Evolutionary conservation across 2,113 vertebrate genomes (phyloP), one percentile per base, ranked within the genome.

Genomic region (Lophura nycthemera): DNA sequence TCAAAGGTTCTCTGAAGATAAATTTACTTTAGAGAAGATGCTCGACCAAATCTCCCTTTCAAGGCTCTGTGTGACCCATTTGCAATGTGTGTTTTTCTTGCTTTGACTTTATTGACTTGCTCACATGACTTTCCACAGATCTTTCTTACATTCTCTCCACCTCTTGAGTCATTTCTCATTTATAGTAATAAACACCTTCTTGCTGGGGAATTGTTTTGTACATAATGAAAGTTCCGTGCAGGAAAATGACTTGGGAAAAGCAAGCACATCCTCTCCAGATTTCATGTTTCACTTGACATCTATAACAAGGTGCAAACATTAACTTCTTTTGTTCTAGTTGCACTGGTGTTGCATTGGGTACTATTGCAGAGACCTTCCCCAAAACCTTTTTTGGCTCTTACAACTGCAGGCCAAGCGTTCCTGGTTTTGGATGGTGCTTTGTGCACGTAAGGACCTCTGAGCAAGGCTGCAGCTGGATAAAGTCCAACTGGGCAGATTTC

Each of bases 31-130:
- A 48, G 48, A 77, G 19, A 52, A 70, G 15, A 32, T 64, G 27
- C 66, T 66, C 32, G 52, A 3, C 61, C 50, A 81, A 83, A 83
- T 57, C 20, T 89, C 83, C 40, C 89, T 77, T 86, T 60, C 29
- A 40, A 36, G 15, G 11, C 11, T 84, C 54, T 38, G 11, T 40
- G 42, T 82, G 65, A 86, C 47, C 52, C n/a, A 71, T 78, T 90
- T 86, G 32, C 77, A 92, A 38, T 60, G 67, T 57, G 13, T 52
- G 70, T 72, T 92, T 95, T 86, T 86, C 77, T 82, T 72, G 77
- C 29, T 90, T 61, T 90, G 61, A 71, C 34, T 40, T 34, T 66
- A 36, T 50, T 88, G 72, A 90, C 52, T 81, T 88, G 32, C 56
- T 89, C 47, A 38, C 16, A 16, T 75, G 67, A 50, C 72, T 90